Base-by-base conservation (phyloP, 2,113 vertebrate genomes). In the Atherinomorus stipes region DNA sequence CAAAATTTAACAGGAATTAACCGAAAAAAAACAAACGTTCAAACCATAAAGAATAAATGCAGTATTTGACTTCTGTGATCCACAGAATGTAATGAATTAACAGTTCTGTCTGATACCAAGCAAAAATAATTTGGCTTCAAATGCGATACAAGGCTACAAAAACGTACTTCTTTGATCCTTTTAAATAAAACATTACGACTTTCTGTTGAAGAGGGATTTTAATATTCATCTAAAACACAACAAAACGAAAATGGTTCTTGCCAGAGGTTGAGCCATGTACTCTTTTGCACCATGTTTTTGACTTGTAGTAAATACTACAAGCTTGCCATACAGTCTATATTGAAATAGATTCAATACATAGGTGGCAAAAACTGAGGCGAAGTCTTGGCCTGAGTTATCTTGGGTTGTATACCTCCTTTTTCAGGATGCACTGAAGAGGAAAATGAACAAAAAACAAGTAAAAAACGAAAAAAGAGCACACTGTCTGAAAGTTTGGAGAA, bases 401-500 rank as follows among this genome's bases (percentile, higher is more conserved):
- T 1, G 5, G 42, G 21, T 25, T 44, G 19, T 7, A 18, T 23
- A 10, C 37, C 23, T 58, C 52, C 25, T 1, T 31, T 18, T 71
- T 74, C 52, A 40, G 60, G 51, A 31, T 42, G 67, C 59, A 52
- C 64, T 34, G 49, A 28, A 12, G 44, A 54, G 26, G 70, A 65
- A 25, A 0, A 13, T 45, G 15, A 74, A 60, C 16, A 31, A 28
- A 34, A 65, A 67, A 19, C 2, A 16, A 28, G 47, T 58, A 44
- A 53, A 45, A 69, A 72, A 11, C 10, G 19, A 66, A 28, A 64
- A 77, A 64, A 73, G 62, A 34, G 45, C 28, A 6, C 40, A 59
- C 44, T 54, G 72, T 40, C 58, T 77, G 23, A 23, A 62, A 65
- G 64, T 83, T 66, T 74, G 42, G 69, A 80, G 47, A 70, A 74